Percentiles rank a stretch among this genome's conserved stretches.
Evolutionary conservation across 2,113 vertebrate genomes (phyloP).

Genomic region (Crypturellus undulatus): DNA sequence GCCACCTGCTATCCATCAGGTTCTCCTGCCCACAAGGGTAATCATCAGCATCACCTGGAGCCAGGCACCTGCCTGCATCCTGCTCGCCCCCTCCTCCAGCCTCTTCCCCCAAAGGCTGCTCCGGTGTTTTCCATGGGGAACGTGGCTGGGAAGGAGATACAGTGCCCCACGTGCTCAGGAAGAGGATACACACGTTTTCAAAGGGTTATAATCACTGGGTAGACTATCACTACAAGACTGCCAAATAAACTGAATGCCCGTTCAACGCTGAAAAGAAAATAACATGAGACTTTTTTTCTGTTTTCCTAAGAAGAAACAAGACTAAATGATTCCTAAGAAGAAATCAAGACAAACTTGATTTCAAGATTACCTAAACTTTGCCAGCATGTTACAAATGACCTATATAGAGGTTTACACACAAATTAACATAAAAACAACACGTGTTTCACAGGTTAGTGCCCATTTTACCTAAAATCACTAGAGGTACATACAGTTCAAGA

Average conservation of each 20-base stretch:
- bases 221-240: no score
- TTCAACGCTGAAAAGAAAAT: neutral
- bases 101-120: neutral
- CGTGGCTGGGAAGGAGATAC: neutral
- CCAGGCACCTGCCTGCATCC: no score
- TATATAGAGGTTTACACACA: neutral
- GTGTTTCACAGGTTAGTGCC: neutral
- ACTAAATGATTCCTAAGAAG: no score
- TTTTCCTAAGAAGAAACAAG: neutral
- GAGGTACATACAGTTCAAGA: fast-evolving
- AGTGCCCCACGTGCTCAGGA: no score
- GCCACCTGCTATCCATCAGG: neutral
- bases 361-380: neutral
- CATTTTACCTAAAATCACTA: neutral
- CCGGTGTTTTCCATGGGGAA: neutral
- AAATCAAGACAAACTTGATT: neutral
- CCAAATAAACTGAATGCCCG: neutral
- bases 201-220: neutral
- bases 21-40: neutral
- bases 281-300: neutral
- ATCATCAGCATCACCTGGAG: no score
- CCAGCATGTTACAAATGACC: neutral
- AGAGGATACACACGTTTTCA: neutral
- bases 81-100: no score
- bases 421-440: neutral